Evolutionary conservation across 2,113 vertebrate genomes (phyloP).

Genomic region (Eptesicus fuscus): DNA sequence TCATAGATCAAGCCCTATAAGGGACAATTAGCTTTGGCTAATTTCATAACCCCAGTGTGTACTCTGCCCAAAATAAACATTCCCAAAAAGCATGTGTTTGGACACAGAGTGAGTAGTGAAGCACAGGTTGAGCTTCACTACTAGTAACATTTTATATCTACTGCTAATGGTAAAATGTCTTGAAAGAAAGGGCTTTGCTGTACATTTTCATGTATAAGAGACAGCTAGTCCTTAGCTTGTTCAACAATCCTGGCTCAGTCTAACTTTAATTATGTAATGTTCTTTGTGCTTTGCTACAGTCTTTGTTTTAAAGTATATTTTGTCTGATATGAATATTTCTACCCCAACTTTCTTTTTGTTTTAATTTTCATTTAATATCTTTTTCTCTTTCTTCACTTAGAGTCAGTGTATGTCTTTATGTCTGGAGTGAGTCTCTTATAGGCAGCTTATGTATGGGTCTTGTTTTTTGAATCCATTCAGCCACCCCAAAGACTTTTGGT

Average conservation of each 20-base stretch:
- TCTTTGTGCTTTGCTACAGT: neutral
- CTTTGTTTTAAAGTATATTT: neutral
- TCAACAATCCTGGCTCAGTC: neutral
- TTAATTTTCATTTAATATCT: neutral
- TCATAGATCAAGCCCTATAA: neutral
- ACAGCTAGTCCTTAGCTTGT: neutral
- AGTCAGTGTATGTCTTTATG: neutral
- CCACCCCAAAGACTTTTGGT: neutral
- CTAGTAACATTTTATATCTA: neutral
- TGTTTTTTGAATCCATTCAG: neutral
- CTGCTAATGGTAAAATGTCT: neutral
- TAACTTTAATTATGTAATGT: neutral
- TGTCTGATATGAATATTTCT: neutral
- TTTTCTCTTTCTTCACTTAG: neutral
- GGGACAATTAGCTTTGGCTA: constrained; percentile 14
- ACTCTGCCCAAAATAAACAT: neutral
- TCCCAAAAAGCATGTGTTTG: neutral
- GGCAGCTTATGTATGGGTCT: neutral
- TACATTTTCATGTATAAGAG: neutral
- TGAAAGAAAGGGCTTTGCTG: neutral
- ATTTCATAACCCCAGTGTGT: constrained; percentile 10
- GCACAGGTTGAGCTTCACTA: neutral
- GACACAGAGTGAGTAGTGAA: neutral
- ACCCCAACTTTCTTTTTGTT: neutral
- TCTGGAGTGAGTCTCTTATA: neutral